Conservation (phyloP, 2,888 invertebrate species). For the Euphydryas editha region DNA sequence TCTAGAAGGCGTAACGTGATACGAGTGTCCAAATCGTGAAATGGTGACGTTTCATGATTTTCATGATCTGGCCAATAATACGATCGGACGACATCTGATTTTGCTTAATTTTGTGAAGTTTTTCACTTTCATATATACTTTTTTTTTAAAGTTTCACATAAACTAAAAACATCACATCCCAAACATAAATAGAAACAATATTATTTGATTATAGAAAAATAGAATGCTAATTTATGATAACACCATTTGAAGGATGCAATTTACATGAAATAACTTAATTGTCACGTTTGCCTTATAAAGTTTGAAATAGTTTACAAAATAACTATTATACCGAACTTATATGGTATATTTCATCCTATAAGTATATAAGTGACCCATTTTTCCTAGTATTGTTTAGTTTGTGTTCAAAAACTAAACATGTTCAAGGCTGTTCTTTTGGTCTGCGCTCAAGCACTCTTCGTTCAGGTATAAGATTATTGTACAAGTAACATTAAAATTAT, state of each 20-base stretch:
- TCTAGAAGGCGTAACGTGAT: no score
- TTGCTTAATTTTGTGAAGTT: no score
- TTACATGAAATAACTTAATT: neutral
- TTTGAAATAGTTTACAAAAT: neutral
- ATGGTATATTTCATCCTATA: neutral
- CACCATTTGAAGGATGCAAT: no score
- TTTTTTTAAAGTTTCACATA: neutral
- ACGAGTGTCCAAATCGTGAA: no score
- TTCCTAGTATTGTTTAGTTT: constrained; percentile 20
- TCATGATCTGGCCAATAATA: no score
- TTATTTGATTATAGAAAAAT: neutral
- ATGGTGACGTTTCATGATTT: no score
- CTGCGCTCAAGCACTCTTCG: constrained; percentile 45
- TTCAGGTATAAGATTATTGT: neutral
- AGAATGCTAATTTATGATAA: neutral
- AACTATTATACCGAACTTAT: no score
- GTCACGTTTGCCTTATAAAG: neutral
- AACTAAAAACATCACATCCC: no score
- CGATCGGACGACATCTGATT: no score
- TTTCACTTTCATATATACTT: no score
- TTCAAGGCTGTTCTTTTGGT: constrained; percentile 46
- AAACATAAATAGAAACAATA: neutral
- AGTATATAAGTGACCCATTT: neutral
- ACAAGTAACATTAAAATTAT: neutral
- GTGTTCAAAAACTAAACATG: constrained; percentile 32